Percentiles rank a stretch among this genome's conserved stretches.
These are phyloP conservation scores for Hypotaenidia okinawae DNA, from an alignment of 2,797 vertebrate species.

Conservation along the genomic window DNA sequence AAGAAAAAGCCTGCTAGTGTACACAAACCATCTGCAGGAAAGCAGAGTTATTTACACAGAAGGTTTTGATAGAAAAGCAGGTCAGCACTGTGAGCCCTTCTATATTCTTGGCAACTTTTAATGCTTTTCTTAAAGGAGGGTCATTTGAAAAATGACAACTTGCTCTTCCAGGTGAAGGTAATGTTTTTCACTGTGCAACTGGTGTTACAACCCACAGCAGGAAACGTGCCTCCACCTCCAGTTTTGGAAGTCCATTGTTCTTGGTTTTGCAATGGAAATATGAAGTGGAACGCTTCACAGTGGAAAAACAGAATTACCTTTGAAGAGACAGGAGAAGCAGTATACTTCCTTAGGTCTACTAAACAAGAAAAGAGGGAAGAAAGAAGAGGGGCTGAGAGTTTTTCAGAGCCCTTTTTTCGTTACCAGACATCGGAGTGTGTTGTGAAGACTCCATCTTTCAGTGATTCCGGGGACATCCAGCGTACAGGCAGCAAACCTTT, in stretches of 20 bases:
- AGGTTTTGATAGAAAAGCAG: constrained; percentile 43
- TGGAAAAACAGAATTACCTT: not conserved
- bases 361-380: not conserved
- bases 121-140: constrained; percentile 28
- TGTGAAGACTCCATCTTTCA: constrained; percentile 98
- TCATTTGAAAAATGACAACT: constrained; percentile 39
- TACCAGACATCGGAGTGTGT: constrained; percentile 99
- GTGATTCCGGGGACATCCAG: constrained; percentile 99
- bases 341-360: not conserved
- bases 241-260: not conserved
- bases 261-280: not conserved
- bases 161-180: constrained; percentile 38
- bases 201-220: constrained; percentile 36
- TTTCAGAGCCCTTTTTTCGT: not conserved
- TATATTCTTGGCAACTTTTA: constrained; percentile 26
- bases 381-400: not conserved
- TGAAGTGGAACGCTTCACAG: not conserved
- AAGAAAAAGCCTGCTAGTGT: not conserved
- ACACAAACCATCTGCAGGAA: not conserved
- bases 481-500: constrained; percentile 98
- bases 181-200: not conserved
- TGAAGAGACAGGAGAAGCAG: not conserved
- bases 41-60: constrained; percentile 22
- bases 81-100: not conserved
- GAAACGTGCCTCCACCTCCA: not conserved